These are phyloP conservation scores for Epiblema foenella DNA, from an alignment of 2,888 invertebrate genomes.

Conservation along the genomic window DNA sequence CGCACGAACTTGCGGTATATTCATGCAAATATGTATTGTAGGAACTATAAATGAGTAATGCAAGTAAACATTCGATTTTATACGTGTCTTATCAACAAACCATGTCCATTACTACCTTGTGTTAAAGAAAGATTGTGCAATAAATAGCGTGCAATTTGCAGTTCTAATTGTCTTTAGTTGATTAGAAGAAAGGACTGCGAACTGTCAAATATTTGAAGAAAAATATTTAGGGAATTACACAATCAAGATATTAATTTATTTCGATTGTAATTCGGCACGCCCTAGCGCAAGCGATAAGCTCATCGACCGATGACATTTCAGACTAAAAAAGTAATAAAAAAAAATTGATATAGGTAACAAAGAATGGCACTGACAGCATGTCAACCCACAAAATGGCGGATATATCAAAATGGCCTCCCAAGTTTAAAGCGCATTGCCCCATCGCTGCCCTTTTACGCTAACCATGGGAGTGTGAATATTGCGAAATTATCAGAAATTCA, in stretches of 20 bases:
- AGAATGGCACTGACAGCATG: constrained; percentile 34
- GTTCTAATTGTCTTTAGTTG: not conserved
- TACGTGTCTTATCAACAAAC: constrained; percentile 16
- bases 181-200: no score
- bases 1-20: not conserved
- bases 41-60: not conserved
- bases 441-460: constrained; percentile 36
- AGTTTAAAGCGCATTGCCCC: constrained; percentile 31
- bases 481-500: constrained; percentile 33
- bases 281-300: no score
- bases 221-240: no score
- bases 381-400: constrained; percentile 27
- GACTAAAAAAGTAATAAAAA: not conserved
- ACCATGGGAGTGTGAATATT: constrained; percentile 29
- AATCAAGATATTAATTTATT: no score
- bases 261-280: no score
- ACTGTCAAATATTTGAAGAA: no score
- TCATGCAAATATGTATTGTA: not conserved
- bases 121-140: not conserved
- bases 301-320: no score
- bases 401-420: constrained; percentile 37
- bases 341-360: not conserved
- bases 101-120: not conserved
- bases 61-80: constrained; percentile 6
- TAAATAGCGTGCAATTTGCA: not conserved